Evolutionary conservation across 2,888 invertebrate species (phyloP).

Genomic region (Eilema griseolum): DNA sequence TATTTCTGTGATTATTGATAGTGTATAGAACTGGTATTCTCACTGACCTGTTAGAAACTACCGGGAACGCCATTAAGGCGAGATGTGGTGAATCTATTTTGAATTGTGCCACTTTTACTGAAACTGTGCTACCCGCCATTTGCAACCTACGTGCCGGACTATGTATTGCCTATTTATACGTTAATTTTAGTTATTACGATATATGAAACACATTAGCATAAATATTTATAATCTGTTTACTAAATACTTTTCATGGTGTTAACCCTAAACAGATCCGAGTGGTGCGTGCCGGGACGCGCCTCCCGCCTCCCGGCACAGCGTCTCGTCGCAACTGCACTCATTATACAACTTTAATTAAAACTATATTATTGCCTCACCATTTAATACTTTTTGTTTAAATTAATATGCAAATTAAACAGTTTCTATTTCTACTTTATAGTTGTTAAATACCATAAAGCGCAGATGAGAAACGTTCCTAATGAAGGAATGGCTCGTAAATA

Average conservation of each 20-base stretch:
- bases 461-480: constrained; percentile 42
- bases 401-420: constrained; percentile 49
- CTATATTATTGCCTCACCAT: constrained; percentile 35
- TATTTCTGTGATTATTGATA: constrained; percentile 18
- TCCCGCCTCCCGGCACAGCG: constrained; percentile 10
- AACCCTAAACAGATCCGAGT: not conserved
- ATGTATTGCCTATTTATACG: not conserved
- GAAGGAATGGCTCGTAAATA: constrained; percentile 26
- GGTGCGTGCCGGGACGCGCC: constrained; percentile 4
- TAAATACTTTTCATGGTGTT: not conserved
- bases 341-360: constrained; percentile 38
- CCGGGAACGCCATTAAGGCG: not conserved
- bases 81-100: not conserved
- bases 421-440: constrained; percentile 41
- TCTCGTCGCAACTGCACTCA: constrained; percentile 20
- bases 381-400: constrained; percentile 32
- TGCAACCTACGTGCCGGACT: not conserved
- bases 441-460: constrained; percentile 38
- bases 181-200: not conserved
- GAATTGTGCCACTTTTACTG: not conserved
- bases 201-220: not conserved
- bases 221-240: not conserved
- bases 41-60: not conserved
- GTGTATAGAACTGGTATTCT: constrained; percentile 7
- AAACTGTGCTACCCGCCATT: not conserved